phyloP scores from a whole-genome alignment of 2,113 vertebrate genomes.

The Papio anubis region DNA sequence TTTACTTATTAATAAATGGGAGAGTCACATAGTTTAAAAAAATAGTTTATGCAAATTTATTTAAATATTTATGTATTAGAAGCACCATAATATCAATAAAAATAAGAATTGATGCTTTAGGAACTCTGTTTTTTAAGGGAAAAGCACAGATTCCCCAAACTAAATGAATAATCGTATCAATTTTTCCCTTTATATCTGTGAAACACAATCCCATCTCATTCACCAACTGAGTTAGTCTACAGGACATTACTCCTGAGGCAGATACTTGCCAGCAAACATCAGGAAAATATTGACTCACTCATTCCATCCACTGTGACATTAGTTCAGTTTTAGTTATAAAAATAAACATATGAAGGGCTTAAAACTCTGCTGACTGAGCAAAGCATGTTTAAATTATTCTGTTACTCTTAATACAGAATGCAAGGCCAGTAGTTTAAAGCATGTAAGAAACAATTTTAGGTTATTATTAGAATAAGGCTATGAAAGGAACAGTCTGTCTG shows the following conservation, averaged over 20 bases:
- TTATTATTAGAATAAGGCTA: conserved; percentile 30
- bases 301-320: neutral
- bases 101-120: neutral
- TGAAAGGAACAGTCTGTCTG: conserved; percentile 5
- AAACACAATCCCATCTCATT: neutral
- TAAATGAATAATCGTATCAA: neutral
- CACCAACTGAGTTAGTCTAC: neutral
- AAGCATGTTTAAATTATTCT: neutral
- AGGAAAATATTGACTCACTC: neutral
- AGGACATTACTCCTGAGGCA: neutral
- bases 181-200: neutral
- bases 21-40: neutral
- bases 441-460: neutral
- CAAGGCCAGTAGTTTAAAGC: neutral
- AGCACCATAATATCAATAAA: neutral
- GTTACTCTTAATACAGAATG: neutral
- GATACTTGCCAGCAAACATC: neutral
- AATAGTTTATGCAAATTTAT: neutral
- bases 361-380: neutral
- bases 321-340: conserved; percentile 42
- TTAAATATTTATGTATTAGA: neutral
- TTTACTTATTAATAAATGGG: conserved; percentile 39
- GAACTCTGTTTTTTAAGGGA: neutral
- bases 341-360: conserved; percentile 27
- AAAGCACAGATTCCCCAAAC: neutral